Base-by-base conservation (phyloP, 2,113 vertebrate genomes). In the Campylomormyrus tamandua region DNA sequence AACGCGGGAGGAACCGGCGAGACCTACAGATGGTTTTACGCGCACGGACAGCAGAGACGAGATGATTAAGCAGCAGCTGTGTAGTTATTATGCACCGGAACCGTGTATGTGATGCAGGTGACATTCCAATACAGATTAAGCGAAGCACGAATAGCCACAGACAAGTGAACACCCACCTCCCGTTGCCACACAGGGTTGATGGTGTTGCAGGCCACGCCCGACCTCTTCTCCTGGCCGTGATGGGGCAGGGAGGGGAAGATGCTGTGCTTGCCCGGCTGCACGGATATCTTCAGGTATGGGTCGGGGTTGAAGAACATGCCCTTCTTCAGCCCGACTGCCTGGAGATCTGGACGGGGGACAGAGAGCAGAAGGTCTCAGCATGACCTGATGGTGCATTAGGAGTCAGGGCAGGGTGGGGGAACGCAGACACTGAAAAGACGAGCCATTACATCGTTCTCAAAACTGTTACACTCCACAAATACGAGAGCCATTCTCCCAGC, bases 241-340 rank as follows among this genome's bases (percentile, higher is more conserved):
- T 99, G 98, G 48, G 97, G 97, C 90, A 99, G 97, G 0, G 97
- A 97, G 2, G 98, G 98, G 93, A 99, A 99, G 94, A 97, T 98
- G 95, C 98, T 99, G 58, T 99, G 98, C 83, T 99, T 99, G 66
- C 98, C 98, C 8, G 98, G 98, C 93, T 99, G 98, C 91, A 99
- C 99, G 88, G 98, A 98, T 92, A 99, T 97, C 95, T 99, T 99
- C 94, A 99, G 95, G 91, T 99, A 99, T 35, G 98, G 98, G 90
- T 99, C 98, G 5, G 98, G 98, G 92, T 99, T 99, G 93, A 99
- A 99, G 95, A 99, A 99, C 98, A 99, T 99, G n/a, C 98, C 98
- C 93, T 99, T 99, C 96, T 99, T 99, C 93, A 99, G 93, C 46
- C 98, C 97, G 91, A 98, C 95, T 24, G 98, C 98, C 93, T 99